phyloP scores from a whole-genome alignment of 2,113 vertebrate genomes.

The Barbus barbus region DNA sequence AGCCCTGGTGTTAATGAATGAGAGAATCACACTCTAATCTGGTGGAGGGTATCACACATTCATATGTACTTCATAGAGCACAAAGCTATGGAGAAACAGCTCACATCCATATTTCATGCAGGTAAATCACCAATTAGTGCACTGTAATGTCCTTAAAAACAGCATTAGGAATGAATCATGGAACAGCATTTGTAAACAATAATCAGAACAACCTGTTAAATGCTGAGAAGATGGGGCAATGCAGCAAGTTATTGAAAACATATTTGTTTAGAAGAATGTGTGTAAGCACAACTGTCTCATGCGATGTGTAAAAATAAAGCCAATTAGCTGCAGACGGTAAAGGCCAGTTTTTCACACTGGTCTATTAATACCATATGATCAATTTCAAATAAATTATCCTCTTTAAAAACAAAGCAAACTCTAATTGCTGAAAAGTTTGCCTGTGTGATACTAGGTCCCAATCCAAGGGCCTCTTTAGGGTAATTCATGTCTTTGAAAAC shows the following conservation, averaged over 20 bases:
- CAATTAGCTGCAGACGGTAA: not conserved
- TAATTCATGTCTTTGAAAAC: not conserved
- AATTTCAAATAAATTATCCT: not conserved
- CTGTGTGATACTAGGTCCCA: not conserved
- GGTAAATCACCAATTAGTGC: not conserved
- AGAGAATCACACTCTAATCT: not conserved
- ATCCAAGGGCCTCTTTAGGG: not conserved
- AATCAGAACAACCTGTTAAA: not conserved
- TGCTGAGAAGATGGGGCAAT: not conserved
- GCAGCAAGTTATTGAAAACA: not conserved
- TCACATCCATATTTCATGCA: not conserved
- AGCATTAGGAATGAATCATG: not conserved
- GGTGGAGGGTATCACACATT: not conserved
- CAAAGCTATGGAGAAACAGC: not conserved
- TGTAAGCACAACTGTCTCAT: not conserved
- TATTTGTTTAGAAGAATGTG: not conserved
- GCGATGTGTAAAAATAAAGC: not conserved
- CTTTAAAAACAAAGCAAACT: not conserved
- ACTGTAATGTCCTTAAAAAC: not conserved
- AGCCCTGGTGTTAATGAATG: conserved; percentile 27
- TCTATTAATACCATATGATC: not conserved
- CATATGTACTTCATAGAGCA: not conserved
- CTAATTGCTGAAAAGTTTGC: not conserved
- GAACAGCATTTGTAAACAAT: not conserved
- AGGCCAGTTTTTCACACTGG: not conserved